A percentile compares a stretch with the other conserved stretches of the same genome.
Conservation (phyloP, 2,888 invertebrate genomes). For the Morpho deidamia region DNA sequence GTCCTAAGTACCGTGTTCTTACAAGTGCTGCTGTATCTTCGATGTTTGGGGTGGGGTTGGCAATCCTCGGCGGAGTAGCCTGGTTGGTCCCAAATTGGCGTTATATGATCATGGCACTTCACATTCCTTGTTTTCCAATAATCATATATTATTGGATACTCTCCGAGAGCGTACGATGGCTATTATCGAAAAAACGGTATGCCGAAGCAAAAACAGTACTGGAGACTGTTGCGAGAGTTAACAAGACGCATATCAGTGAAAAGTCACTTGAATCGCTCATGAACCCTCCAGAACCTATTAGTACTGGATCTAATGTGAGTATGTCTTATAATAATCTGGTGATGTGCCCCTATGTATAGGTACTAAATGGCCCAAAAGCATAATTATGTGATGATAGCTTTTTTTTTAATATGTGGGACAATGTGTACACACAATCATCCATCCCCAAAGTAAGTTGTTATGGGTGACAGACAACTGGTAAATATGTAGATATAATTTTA, state of each 20-base stretch:
- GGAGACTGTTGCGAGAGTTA: conserved; percentile 79
- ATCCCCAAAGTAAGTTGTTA: too few relatives aligned
- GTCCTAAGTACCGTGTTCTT: conserved; percentile 84
- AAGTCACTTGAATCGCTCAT: conserved; percentile 62
- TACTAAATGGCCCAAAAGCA: too few relatives aligned
- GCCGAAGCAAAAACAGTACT: conserved; percentile 80
- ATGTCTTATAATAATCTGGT: neutral
- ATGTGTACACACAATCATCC: too few relatives aligned
- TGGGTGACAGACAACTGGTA: too few relatives aligned
- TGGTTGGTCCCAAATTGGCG: conserved; percentile 85
- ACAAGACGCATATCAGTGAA: conserved; percentile 76
- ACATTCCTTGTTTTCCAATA: conserved; percentile 82
- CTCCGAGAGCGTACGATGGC: conserved; percentile 86
- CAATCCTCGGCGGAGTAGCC: conserved; percentile 81
- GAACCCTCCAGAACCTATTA: conserved; percentile 33
- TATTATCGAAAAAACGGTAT: conserved; percentile 81
- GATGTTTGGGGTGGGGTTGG: conserved; percentile 85
- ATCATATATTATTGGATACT: conserved; percentile 82
- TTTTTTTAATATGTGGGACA: too few relatives aligned
- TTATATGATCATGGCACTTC: conserved; percentile 80
- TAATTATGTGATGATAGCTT: too few relatives aligned
- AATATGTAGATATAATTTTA: too few relatives aligned
- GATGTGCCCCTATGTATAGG: too few relatives aligned
- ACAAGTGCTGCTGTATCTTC: conserved; percentile 82
- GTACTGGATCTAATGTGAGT: conserved; percentile 6